A percentile compares a stretch with the other conserved stretches of the same genome.
These are phyloP conservation scores for Mimumesa dahlbomi DNA, from an alignment of 2,888 invertebrate genomes.

Conservation along the genomic window DNA sequence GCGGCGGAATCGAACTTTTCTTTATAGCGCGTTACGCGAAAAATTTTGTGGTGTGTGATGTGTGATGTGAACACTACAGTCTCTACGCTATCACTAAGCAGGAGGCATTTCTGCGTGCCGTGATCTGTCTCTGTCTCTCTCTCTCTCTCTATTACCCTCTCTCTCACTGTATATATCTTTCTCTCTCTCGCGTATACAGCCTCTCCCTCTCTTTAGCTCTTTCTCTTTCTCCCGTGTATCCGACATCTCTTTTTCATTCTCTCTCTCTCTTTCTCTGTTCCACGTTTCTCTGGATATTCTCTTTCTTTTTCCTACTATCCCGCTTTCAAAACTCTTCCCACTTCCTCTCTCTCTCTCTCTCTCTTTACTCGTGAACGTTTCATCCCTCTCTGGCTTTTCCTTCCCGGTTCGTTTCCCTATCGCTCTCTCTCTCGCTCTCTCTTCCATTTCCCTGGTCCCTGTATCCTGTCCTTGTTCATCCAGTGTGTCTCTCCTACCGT, in stretches of 20 bases:
- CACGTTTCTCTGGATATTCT: background rate
- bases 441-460: background rate
- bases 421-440: constrained; percentile 28
- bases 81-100: constrained; percentile 79
- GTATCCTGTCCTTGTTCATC: background rate
- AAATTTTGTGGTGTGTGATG: constrained; percentile 42
- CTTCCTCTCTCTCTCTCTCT: constrained; percentile 5
- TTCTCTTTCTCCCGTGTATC: constrained; percentile 25
- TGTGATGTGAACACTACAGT: constrained; percentile 76
- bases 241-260: constrained; percentile 4
- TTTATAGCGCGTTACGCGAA: constrained; percentile 23
- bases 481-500: background rate
- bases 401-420: constrained; percentile 4
- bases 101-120: constrained; percentile 68
- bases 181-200: constrained; percentile 16
- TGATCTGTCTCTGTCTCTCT: constrained; percentile 49
- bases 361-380: too few species aligned
- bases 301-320: constrained; percentile 6
- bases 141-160: constrained; percentile 33
- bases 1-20: constrained; percentile 30
- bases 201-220: constrained; percentile 23
- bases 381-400: background rate
- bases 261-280: constrained; percentile 11
- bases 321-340: background rate
- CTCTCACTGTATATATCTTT: constrained; percentile 14